phyloP scores from a whole-genome alignment of 2,113 vertebrate species.

The Smithornis capensis region DNA sequence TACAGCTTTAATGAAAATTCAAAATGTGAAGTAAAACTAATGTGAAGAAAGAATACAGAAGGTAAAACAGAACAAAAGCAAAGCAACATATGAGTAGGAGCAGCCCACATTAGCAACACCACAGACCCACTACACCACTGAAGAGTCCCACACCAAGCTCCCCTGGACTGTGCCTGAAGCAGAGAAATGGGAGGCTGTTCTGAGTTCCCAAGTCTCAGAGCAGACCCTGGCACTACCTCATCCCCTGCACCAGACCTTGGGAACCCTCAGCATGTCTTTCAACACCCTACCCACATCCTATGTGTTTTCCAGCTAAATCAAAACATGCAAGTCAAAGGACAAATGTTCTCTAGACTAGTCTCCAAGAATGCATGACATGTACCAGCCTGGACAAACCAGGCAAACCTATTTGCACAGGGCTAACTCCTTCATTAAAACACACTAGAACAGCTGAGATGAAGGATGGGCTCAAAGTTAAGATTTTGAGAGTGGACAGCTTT shows the following conservation, averaged over 20 bases:
- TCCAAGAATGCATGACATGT: not conserved
- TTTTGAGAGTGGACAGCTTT: not conserved
- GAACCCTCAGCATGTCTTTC: not conserved
- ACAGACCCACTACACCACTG: not conserved
- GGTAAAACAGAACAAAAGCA: not conserved
- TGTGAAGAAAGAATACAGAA: not conserved
- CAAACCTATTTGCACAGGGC: not conserved
- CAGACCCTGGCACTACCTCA: not conserved
- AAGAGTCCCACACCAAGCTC: not conserved
- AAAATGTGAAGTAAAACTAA: not conserved
- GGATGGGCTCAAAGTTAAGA: not conserved
- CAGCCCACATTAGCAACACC: not conserved
- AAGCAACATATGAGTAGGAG: not conserved
- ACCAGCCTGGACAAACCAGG: not conserved
- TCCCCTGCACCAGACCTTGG: not conserved
- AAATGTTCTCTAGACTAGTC: not conserved
- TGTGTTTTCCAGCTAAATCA: not conserved
- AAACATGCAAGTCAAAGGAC: not conserved
- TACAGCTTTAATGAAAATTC: not conserved
- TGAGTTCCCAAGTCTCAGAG: not conserved
- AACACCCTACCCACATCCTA: not conserved
- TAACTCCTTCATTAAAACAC: not conserved
- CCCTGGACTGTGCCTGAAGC: not conserved
- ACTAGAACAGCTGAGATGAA: not conserved
- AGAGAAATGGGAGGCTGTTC: not conserved